A percentile compares a stretch with the other conserved stretches of the same genome.
phyloP scores from a whole-genome alignment of 2,797 vertebrate species.

The Melopsittacus undulatus region DNA sequence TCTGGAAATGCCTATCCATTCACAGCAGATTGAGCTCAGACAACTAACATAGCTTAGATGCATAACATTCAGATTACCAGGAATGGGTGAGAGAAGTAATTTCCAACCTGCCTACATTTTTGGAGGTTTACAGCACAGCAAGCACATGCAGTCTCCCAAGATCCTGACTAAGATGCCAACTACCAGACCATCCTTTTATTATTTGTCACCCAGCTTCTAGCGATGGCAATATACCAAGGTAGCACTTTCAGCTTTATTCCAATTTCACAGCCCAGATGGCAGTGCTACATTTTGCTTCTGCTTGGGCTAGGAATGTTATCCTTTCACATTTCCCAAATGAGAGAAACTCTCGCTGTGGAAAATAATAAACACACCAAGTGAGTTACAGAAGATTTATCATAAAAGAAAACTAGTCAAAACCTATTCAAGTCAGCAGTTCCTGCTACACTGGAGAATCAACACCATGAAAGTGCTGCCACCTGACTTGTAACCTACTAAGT shows the following conservation, averaged over 20 bases:
- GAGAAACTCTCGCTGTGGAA: slow-evolving; percentile 30
- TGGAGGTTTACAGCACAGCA: background rate
- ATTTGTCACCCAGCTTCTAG: slow-evolving; percentile 14
- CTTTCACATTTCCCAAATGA: slow-evolving; percentile 30
- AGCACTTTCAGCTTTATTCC: slow-evolving; percentile 15
- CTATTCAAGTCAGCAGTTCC: background rate
- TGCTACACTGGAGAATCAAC: background rate
- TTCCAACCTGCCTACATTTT: background rate
- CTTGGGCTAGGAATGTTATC: slow-evolving; percentile 19
- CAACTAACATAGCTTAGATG: background rate
- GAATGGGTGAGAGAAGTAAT: background rate
- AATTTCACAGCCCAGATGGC: slow-evolving; percentile 53
- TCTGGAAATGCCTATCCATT: background rate
- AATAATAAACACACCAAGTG: slow-evolving; percentile 12
- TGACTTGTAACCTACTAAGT: slow-evolving; percentile 32
- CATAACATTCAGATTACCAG: background rate
- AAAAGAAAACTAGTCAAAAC: slow-evolving; percentile 21
- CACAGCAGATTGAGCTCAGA: background rate
- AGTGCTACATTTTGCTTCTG: slow-evolving; percentile 32
- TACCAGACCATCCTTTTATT: slow-evolving; percentile 3
- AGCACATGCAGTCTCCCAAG: background rate
- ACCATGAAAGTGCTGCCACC: background rate
- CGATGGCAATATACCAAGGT: background rate
- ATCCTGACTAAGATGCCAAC: background rate
- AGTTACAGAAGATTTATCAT: background rate